These are phyloP conservation scores for Argentina silus DNA, from an alignment of 2,797 vertebrate species.

Conservation along the genomic window DNA sequence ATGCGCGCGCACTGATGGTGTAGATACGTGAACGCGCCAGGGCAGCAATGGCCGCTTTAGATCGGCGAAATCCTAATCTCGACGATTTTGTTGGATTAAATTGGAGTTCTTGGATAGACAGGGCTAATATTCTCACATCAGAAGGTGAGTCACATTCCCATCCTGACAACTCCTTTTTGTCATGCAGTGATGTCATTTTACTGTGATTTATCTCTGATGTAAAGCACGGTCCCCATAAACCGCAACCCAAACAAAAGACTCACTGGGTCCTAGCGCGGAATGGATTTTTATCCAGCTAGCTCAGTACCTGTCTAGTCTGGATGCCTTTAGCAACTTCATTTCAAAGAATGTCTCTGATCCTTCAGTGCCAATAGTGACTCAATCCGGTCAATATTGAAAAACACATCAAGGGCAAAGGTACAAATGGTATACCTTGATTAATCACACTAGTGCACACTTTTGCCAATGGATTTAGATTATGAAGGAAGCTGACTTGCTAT, in stretches of 20 bases:
- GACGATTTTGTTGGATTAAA: constrained; percentile 90
- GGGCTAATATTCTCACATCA: constrained; percentile 72
- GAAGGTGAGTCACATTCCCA: constrained; percentile 79
- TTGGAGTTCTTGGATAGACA: constrained; percentile 87
- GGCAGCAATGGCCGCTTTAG: constrained; percentile 88
- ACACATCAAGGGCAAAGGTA: too few relatives aligned
- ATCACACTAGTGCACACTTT: too few relatives aligned
- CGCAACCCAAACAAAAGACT: constrained; percentile 85
- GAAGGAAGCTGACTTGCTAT: too few relatives aligned
- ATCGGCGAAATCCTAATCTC: constrained; percentile 86
- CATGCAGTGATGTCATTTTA: neutral
- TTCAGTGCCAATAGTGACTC: neutral
- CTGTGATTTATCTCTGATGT: constrained; percentile 58
- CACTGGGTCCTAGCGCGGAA: constrained; percentile 87
- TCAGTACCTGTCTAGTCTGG: neutral
- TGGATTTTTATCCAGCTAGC: constrained; percentile 37
- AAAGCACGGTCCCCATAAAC: constrained; percentile 62
- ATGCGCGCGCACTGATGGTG: constrained; percentile 74
- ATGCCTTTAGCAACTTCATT: constrained; percentile 21
- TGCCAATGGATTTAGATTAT: too few relatives aligned
- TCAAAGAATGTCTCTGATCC: neutral
- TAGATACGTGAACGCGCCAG: constrained; percentile 83
- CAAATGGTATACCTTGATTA: too few relatives aligned
- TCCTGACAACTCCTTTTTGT: constrained; percentile 5
- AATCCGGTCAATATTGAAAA: too few relatives aligned